Conservation (phyloP, 2,888 invertebrate genomes). For the Phortica magna region DNA sequence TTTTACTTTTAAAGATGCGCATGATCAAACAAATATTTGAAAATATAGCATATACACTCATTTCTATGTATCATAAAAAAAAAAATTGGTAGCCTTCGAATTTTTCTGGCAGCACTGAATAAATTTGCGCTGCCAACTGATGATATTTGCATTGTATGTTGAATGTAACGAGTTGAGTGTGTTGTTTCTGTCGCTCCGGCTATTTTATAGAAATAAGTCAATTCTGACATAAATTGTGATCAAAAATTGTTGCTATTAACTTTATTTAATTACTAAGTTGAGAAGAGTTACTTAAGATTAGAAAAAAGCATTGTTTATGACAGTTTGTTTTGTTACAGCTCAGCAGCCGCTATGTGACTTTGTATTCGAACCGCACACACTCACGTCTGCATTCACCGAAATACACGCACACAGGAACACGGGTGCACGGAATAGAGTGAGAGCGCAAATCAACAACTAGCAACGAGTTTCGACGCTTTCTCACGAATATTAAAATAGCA, state of each 20-base stretch:
- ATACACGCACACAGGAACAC: neutral
- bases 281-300: too few species aligned
- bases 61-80: neutral
- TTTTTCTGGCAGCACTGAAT: neutral
- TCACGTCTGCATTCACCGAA: neutral
- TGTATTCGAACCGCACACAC: neutral
- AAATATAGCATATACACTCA: too few species aligned
- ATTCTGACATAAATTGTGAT: constrained; percentile 1
- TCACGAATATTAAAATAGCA: neutral
- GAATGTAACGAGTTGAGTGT: neutral
- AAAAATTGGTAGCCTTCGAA: neutral
- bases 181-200: neutral
- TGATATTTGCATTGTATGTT: neutral
- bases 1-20: too few species aligned
- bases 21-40: too few species aligned
- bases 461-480: neutral
- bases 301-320: too few species aligned
- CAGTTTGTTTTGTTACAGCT: too few species aligned
- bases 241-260: neutral
- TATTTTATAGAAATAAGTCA: neutral
- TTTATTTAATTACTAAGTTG: too few species aligned
- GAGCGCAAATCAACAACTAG: neutral
- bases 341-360: neutral
- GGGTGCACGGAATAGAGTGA: neutral
- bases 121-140: neutral